These are phyloP conservation scores for Ligdia adustata DNA, from an alignment of 2,888 invertebrate species.

Conservation along the genomic window DNA sequence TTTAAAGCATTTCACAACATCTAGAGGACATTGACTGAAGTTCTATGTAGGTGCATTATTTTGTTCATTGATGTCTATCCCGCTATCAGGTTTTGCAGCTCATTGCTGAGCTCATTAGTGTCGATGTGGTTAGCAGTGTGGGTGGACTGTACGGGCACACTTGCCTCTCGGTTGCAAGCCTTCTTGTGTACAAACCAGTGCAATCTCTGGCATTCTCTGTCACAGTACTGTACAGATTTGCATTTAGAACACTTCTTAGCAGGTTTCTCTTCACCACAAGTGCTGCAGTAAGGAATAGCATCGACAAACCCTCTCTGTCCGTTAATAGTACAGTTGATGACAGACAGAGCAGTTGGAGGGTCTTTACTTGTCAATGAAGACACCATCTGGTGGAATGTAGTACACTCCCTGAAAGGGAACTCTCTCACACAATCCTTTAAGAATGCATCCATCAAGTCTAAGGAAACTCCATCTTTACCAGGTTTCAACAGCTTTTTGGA, in stretches of 20 bases:
- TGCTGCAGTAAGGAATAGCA: conserved; percentile 88
- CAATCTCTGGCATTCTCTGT: conserved; percentile 95
- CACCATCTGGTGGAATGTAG: conserved; percentile 94
- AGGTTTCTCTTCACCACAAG: conserved; percentile 95
- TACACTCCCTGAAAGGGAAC: conserved; percentile 95
- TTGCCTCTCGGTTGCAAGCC: conserved; percentile 88
- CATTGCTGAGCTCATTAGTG: conserved; percentile 74
- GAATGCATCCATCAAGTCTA: conserved; percentile 88
- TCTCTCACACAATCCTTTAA: conserved; percentile 94
- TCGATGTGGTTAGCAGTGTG: conserved; percentile 59
- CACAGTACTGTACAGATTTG: conserved; percentile 96
- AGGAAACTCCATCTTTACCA: conserved; percentile 86
- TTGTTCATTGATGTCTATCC: conserved; percentile 49
- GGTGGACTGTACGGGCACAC: conserved; percentile 50
- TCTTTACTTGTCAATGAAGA: conserved; percentile 90
- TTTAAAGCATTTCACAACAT: conserved; percentile 40
- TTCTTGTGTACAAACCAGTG: conserved; percentile 97
- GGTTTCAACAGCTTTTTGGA: conserved; percentile 90
- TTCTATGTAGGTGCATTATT: conserved; percentile 24
- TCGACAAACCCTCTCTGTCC: conserved; percentile 93
- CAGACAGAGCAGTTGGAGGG: conserved; percentile 87
- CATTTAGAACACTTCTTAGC: conserved; percentile 97
- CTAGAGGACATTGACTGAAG: conserved; percentile 30
- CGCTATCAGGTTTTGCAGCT: conserved; percentile 78
- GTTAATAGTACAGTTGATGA: conserved; percentile 92